Percentiles rank a stretch among this genome's conserved stretches.
Evolutionary conservation across 1,140 invertebrate genomes (phyloP).

Genomic region (Euwallacea similis): DNA sequence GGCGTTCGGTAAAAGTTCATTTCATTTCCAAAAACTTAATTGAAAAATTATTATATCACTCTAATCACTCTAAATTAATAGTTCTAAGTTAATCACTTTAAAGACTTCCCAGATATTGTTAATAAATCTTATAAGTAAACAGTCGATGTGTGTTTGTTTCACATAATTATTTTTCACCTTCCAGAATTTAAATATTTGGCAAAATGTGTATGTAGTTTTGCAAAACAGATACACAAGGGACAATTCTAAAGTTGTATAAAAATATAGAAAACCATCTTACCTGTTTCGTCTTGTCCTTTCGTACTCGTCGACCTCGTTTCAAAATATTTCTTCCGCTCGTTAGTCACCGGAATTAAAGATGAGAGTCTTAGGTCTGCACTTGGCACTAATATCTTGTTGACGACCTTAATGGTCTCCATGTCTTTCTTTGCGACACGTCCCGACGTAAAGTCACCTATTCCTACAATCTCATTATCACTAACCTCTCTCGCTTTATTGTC

Average conservation of each 20-base stretch:
- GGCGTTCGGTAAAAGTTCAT: no score
- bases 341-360: conserved; percentile 23
- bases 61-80: no score
- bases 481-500: neutral
- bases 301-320: conserved; percentile 7
- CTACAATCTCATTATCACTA: neutral
- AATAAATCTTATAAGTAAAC: no score
- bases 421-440: conserved; percentile 11
- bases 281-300: conserved; percentile 3
- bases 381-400: conserved; percentile 25
- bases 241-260: neutral
- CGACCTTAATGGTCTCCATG: conserved; percentile 11
- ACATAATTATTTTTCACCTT: no score
- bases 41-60: no score
- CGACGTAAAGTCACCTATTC: neutral
- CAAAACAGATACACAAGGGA: no score
- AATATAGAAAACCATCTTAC: neutral
- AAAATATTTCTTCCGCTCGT: neutral
- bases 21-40: no score
- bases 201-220: no score
- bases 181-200: neutral
- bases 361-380: conserved; percentile 15
- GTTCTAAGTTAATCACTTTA: no score
- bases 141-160: no score
- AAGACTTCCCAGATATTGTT: no score